Evolutionary conservation across 37 sponge, comb jelly and placozoan species (phyloP), one percentile per base, ranked within the genome.

Genomic region (Eunapius fragilis): DNA sequence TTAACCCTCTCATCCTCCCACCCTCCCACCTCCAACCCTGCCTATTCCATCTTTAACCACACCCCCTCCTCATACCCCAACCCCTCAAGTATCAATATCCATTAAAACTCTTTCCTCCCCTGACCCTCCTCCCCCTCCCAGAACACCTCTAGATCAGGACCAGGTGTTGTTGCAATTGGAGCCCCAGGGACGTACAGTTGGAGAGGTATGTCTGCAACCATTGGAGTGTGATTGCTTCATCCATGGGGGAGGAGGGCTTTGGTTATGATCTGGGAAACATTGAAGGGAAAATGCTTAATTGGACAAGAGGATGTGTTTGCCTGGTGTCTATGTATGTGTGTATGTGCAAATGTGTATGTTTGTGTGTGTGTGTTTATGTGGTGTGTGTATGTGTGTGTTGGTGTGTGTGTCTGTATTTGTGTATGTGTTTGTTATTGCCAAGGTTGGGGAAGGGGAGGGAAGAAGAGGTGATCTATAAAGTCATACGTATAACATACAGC

Each of bases 121-220:
- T 72, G 13, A 9, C 31, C 14, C 30, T 12, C 27, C 73, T 22
- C 73, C 31, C 10, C 12, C 13, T 13, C 31, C 73, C 13, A 32
- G 73, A 72, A 75, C 25, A 27, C 28, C 13, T 31, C 76, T 6
- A 68, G 36, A 4, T 23, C 23, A 22, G 81, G 81, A 17, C 22
- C 35, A n/a, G 70, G 28, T n/a, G 76, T 19, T 17, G 24, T 80
- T 74, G 90, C 76, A 24, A 3, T 91, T 27, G 91, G 87, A 25
- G 84, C 91, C 14, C 87, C 87, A 35, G 87, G 87, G 58, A n/a
- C 69, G 3, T 74, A 72, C 47, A 12, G 22, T 38, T 91, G 91
- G 91, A 82, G 84, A 87, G 91, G 91, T 91, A 87, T 41, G 41
- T 19, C 6, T 11, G 2, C 17, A 13, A 58, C 58, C 41, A 2